Evolutionary conservation across 2,888 invertebrate genomes (phyloP).

Genomic region (Falcaria lacertinaria): DNA sequence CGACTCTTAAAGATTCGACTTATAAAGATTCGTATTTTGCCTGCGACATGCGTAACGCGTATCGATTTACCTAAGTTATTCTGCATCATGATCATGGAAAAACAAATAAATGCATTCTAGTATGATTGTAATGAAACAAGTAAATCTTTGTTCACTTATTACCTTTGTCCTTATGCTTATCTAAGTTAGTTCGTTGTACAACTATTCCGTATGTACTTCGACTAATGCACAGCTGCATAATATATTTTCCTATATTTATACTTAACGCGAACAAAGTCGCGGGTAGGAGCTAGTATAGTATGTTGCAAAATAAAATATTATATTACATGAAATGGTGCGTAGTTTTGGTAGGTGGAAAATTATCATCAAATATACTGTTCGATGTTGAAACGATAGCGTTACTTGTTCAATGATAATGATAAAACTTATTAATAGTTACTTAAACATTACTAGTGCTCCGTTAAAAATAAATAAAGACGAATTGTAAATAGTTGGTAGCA

Average conservation of each 20-base stretch:
- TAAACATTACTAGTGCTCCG: not conserved
- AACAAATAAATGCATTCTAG: not conserved
- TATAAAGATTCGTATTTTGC: not conserved
- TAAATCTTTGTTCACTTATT: not conserved
- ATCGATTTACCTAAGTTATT: not conserved
- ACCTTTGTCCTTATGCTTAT: not conserved
- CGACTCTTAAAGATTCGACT: too few relatives aligned
- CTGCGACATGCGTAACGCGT: not conserved
- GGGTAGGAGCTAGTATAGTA: too few relatives aligned
- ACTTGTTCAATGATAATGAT: conserved; percentile 2
- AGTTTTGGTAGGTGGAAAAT: too few relatives aligned
- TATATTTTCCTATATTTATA: too few relatives aligned
- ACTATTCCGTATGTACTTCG: too few relatives aligned
- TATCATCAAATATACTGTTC: not conserved
- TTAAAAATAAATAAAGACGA: not conserved
- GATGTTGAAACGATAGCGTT: not conserved
- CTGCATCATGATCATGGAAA: not conserved
- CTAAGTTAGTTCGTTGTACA: too few relatives aligned
- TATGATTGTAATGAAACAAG: not conserved
- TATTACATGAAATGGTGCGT: too few relatives aligned
- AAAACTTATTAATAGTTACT: not conserved
- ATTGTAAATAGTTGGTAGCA: too few relatives aligned
- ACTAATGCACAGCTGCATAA: too few relatives aligned
- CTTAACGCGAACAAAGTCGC: too few relatives aligned
- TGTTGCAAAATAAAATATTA: too few relatives aligned